Conservation (phyloP, 1,140 invertebrate genomes). For the Hermetia illucens region DNA sequence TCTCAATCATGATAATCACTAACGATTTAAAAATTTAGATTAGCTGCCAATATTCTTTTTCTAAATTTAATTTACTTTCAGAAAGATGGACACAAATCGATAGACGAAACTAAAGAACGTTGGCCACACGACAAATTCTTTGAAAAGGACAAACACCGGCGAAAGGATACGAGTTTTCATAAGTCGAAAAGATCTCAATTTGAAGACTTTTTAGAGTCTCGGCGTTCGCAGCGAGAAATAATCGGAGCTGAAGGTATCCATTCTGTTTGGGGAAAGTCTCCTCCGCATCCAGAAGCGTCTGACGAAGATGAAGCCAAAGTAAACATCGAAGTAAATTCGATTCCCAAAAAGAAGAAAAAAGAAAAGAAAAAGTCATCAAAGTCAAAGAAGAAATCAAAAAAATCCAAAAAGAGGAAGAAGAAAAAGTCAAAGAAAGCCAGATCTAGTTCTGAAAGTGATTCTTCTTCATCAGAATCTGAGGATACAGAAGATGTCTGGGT, state of each 20-base stretch:
- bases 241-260: constrained; percentile 52
- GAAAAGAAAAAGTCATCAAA: constrained; percentile 14
- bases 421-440: constrained; percentile 30
- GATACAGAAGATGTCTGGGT: constrained; percentile 46
- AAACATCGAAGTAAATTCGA: constrained; percentile 22
- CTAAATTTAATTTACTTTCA: too few species aligned
- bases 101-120: constrained; percentile 17
- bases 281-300: constrained; percentile 42
- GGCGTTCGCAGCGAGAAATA: constrained; percentile 53
- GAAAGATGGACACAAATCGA: too few species aligned
- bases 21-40: too few species aligned
- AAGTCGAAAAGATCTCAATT: constrained; percentile 8
- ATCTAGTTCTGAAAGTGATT: constrained; percentile 17
- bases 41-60: too few species aligned
- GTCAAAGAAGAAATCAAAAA: constrained; percentile 32
- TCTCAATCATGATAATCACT: too few species aligned
- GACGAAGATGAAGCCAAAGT: constrained; percentile 12
- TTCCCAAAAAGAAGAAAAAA: constrained; percentile 16
- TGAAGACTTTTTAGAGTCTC: constrained; percentile 39
- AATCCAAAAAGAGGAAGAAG: constrained; percentile 32
- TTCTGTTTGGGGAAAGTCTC: constrained; percentile 59
- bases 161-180: constrained; percentile 3
- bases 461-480: constrained; percentile 16
- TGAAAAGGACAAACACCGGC: constrained; percentile 14
- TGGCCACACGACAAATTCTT: constrained; percentile 30